Conservation (phyloP, 2,888 invertebrate genomes). For the Trachelus troglodyta region DNA sequence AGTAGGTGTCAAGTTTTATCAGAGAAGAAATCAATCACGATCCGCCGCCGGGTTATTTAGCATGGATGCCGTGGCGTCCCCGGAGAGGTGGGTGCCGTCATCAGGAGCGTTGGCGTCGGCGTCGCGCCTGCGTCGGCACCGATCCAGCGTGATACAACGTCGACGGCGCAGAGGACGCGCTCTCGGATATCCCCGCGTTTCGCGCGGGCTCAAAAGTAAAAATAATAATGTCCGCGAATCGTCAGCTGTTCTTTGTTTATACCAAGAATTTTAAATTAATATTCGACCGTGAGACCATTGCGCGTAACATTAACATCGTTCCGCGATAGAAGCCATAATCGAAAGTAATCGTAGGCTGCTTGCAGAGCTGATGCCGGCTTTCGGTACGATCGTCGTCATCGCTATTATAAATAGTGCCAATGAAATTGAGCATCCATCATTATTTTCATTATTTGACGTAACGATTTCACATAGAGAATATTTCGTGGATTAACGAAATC, state of each 20-base stretch:
- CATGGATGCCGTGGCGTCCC: not conserved
- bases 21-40: conserved; percentile 4
- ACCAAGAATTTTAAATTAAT: not conserved
- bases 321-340: not conserved
- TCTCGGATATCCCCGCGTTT: not conserved
- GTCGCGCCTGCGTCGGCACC: not conserved
- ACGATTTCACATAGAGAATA: not conserved
- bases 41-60: not conserved
- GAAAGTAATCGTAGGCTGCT: not conserved
- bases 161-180: not conserved
- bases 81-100: not conserved
- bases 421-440: not conserved
- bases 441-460: not conserved
- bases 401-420: not conserved
- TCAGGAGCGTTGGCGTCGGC: not conserved
- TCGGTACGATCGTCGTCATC: not conserved
- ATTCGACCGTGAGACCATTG: not conserved
- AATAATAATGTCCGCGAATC: conserved; percentile 15
- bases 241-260: conserved; percentile 24
- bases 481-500: not conserved
- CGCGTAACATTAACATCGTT: not conserved
- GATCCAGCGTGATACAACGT: not conserved
- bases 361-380: not conserved
- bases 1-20: conserved; percentile 5
- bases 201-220: conserved; percentile 5